Percentiles rank a stretch among this genome's conserved stretches.
These are phyloP conservation scores for Pemphredon lugubris DNA, from an alignment of 2,888 invertebrate genomes.

Conservation along the genomic window DNA sequence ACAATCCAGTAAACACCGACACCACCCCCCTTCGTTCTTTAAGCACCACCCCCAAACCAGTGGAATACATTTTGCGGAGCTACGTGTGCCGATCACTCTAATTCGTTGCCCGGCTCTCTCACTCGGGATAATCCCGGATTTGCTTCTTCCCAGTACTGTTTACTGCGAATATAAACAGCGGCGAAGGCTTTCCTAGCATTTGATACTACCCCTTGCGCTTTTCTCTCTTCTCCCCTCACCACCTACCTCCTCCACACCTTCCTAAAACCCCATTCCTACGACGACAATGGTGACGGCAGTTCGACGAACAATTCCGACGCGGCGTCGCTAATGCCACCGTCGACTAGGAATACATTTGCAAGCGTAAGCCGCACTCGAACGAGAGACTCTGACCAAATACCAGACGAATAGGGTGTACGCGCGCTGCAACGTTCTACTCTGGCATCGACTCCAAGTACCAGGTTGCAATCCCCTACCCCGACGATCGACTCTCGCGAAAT, in stretches of 20 bases:
- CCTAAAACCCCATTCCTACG: conserved; percentile 25
- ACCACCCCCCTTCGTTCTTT: too few relatives aligned
- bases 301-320: conserved; percentile 52
- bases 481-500: conserved; percentile 57
- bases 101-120: conserved; percentile 13
- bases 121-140: conserved; percentile 29
- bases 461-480: conserved; percentile 37
- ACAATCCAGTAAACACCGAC: too few relatives aligned
- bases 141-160: conserved; percentile 10
- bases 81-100: conserved; percentile 14
- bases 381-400: conserved; percentile 69
- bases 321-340: conserved; percentile 65
- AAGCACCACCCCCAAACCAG: too few relatives aligned
- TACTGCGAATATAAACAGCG: conserved; percentile 64
- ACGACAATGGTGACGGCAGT: conserved; percentile 35
- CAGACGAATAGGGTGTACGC: conserved; percentile 36
- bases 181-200: conserved; percentile 22
- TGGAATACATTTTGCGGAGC: too few relatives aligned
- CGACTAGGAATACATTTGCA: conserved; percentile 74
- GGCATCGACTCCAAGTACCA: conserved; percentile 47
- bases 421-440: conserved; percentile 23
- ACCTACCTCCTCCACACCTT: too few relatives aligned
- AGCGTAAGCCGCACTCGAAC: conserved; percentile 66
- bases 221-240: too few relatives aligned
- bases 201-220: too few relatives aligned